Conservation (phyloP, 1,140 invertebrate genomes). For the Ericerus pela region DNA sequence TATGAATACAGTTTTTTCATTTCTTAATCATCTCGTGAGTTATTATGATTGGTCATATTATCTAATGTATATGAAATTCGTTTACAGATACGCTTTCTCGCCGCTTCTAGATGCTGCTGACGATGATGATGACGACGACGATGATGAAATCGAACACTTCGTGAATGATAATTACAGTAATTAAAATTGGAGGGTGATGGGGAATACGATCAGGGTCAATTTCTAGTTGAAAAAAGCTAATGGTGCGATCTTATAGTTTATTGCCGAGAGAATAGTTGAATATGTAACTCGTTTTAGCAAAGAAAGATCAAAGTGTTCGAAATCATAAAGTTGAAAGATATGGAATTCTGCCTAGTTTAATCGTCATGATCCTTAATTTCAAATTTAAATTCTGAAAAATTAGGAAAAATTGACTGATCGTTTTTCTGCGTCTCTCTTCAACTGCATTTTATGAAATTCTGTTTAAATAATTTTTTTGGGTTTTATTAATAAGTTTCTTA, state of each 20-base stretch:
- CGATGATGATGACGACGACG: conserved; percentile 56
- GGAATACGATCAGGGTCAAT: background rate
- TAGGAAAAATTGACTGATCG: too few relatives aligned
- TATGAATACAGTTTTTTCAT: background rate
- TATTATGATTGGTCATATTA: too few relatives aligned
- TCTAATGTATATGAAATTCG: conserved; percentile 1
- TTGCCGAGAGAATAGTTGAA: background rate
- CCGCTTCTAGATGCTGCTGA: conserved; percentile 73
- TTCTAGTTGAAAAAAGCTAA: background rate
- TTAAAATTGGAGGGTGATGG: too few relatives aligned
- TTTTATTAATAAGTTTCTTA: too few relatives aligned
- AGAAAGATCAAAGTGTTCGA: too few relatives aligned
- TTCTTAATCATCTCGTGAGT: background rate
- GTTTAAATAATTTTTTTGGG: too few relatives aligned
- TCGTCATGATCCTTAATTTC: too few relatives aligned
- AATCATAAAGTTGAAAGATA: too few relatives aligned
- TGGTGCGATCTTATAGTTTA: background rate
- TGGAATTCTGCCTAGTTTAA: too few relatives aligned
- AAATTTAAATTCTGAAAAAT: too few relatives aligned
- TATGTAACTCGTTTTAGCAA: background rate
- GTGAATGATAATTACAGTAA: conserved; percentile 67
- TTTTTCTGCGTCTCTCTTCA: too few relatives aligned
- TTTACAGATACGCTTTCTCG: conserved; percentile 68
- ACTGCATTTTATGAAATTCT: too few relatives aligned
- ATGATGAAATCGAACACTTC: conserved; percentile 62